Evolutionary conservation across 2,888 invertebrate species (phyloP).

Genomic region (Baccha elongata): DNA sequence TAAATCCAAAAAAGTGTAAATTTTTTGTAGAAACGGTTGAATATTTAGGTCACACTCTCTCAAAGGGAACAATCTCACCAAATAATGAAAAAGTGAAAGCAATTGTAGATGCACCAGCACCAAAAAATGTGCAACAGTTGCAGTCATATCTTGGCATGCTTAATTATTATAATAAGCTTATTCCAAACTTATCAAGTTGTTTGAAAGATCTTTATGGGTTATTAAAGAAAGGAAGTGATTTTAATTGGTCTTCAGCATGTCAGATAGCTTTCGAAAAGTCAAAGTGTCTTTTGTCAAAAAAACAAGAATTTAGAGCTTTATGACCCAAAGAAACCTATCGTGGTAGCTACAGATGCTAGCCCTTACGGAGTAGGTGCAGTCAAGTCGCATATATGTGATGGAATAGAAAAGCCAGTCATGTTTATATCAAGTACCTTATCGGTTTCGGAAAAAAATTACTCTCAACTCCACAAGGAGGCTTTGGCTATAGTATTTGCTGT

Average conservation of each 20-base stretch:
- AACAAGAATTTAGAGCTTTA: constrained; percentile 12
- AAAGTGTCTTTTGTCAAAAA: background rate
- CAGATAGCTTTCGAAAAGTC: constrained; percentile 8
- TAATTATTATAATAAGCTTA: constrained; percentile 3
- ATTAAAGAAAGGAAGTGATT: constrained; percentile 4
- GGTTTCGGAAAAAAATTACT: constrained; percentile 15
- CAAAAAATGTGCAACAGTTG: constrained; percentile 4
- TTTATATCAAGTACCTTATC: constrained; percentile 28
- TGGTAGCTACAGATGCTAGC: background rate
- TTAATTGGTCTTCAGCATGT: background rate
- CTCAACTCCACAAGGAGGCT: constrained; percentile 40
- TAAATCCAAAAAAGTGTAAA: constrained; percentile 21
- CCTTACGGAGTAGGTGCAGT: constrained; percentile 34
- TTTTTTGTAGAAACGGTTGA: constrained; percentile 21
- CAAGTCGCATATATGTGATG: constrained; percentile 27
- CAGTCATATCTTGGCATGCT: constrained; percentile 13
- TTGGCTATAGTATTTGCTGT: constrained; percentile 29
- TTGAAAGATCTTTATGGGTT: background rate
- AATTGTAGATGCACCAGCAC: constrained; percentile 4
- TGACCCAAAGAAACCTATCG: constrained; percentile 12
- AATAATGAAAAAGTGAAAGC: background rate
- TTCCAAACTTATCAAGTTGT: constrained; percentile 2
- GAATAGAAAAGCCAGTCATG: constrained; percentile 26
- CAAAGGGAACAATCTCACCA: constrained; percentile 15
- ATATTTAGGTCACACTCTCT: constrained; percentile 44